Conservation (phyloP, 2,797 vertebrate genomes). For the Epinephelus awoara region DNA sequence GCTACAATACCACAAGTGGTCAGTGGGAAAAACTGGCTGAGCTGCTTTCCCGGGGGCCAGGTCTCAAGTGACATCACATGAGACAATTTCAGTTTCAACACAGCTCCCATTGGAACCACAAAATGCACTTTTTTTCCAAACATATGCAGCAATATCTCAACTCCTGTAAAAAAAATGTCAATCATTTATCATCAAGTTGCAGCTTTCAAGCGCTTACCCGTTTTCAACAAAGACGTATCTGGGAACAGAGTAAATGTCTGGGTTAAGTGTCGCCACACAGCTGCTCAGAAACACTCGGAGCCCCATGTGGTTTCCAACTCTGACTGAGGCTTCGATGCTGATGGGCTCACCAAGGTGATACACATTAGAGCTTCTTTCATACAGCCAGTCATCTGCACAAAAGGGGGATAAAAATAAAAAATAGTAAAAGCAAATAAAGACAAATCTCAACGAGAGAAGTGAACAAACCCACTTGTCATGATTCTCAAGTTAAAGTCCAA, state of each 20-base stretch:
- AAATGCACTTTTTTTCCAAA: too few relatives aligned
- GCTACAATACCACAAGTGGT: too few relatives aligned
- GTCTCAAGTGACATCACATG: too few relatives aligned
- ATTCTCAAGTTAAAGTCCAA: constrained; percentile 76
- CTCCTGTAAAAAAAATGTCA: background rate
- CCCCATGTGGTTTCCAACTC: constrained; percentile 66
- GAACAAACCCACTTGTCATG: constrained; percentile 75
- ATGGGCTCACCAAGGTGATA: constrained; percentile 81
- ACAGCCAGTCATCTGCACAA: constrained; percentile 78
- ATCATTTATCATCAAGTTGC: too few relatives aligned
- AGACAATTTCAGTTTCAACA: too few relatives aligned
- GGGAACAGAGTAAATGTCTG: constrained; percentile 72
- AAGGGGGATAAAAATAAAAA: background rate
- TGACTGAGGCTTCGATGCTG: constrained; percentile 79
- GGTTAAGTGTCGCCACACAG: constrained; percentile 81
- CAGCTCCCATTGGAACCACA: too few relatives aligned
- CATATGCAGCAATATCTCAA: background rate
- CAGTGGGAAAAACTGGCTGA: too few relatives aligned
- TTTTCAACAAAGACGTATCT: constrained; percentile 82
- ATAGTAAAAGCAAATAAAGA: accelerated
- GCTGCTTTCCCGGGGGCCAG: too few relatives aligned
- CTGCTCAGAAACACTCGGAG: constrained; percentile 81
- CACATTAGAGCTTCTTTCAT: constrained; percentile 61
- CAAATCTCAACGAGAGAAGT: accelerated
- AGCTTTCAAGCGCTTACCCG: constrained; percentile 64